phyloP scores from a whole-genome alignment of 1,140 invertebrate genomes.

The Propsilocerus akamusi region DNA sequence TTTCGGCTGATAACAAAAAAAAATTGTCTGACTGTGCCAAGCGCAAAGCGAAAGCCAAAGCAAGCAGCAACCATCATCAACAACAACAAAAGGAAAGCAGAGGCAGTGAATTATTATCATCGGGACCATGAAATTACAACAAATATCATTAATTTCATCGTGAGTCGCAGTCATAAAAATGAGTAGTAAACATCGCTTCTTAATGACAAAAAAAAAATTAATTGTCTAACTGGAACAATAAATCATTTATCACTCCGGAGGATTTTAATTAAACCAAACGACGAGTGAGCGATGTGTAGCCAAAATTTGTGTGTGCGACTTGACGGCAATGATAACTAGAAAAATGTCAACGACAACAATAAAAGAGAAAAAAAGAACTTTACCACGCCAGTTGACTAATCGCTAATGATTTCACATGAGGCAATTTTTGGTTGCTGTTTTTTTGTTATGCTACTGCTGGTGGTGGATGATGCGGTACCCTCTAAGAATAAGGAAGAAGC shows the following conservation, averaged over 20 bases:
- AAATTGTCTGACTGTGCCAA: no score
- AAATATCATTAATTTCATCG: neutral
- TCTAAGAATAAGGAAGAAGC: no score
- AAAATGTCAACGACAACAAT: neutral
- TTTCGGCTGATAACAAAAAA: no score
- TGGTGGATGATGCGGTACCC: no score
- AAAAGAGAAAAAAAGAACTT: neutral
- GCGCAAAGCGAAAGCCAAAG: no score
- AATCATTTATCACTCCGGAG: constrained; percentile 3
- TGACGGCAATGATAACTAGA: no score
- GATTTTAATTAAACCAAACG: neutral
- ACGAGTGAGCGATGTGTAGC: neutral
- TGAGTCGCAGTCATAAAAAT: constrained; percentile 3
- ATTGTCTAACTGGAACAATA: neutral
- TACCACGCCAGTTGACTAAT: neutral
- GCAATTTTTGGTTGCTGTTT: no score
- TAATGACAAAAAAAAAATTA: constrained; percentile 2
- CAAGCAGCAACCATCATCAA: no score
- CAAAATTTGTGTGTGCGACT: constrained; percentile 3
- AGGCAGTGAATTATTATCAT: neutral
- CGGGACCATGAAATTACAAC: neutral
- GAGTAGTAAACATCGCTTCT: constrained; percentile 1
- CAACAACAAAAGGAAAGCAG: no score
- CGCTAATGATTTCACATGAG: constrained; percentile 1
- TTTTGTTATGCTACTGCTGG: no score